Evolutionary conservation across 2,888 invertebrate genomes (phyloP).

Genomic region (Nephrotoma guestfalica): DNA sequence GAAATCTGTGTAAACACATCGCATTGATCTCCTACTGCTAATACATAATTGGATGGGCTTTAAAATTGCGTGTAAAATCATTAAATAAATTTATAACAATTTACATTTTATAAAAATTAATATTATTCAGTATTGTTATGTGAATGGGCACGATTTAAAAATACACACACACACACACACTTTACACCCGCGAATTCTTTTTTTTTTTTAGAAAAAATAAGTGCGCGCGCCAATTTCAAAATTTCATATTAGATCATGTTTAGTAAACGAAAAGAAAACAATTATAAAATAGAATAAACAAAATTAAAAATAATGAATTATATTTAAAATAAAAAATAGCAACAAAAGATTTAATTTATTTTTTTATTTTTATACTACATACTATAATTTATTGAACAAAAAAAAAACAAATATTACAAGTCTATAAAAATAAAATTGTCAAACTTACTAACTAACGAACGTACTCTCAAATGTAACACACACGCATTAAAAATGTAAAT

Average conservation of each 20-base stretch:
- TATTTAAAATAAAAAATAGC: neutral
- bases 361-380: neutral
- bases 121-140: neutral
- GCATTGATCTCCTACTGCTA: neutral
- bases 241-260: neutral
- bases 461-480: neutral
- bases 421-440: neutral
- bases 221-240: neutral
- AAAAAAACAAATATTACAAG: neutral
- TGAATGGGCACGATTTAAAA: neutral
- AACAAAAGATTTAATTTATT: neutral
- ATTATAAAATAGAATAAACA: neutral
- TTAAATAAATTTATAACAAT: too few species aligned
- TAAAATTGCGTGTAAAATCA: neutral
- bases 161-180: neutral
- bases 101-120: neutral
- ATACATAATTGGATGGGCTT: neutral
- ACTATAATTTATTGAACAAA: neutral
- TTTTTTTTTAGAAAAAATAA: neutral
- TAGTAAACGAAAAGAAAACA: neutral
- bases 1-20: neutral
- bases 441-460: neutral
- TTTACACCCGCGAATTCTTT: neutral
- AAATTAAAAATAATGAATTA: neutral
- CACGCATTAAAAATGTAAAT: neutral